These are phyloP conservation scores for Eulemur rubriventer DNA, from an alignment of 2,797 vertebrate genomes.

Conservation along the genomic window DNA sequence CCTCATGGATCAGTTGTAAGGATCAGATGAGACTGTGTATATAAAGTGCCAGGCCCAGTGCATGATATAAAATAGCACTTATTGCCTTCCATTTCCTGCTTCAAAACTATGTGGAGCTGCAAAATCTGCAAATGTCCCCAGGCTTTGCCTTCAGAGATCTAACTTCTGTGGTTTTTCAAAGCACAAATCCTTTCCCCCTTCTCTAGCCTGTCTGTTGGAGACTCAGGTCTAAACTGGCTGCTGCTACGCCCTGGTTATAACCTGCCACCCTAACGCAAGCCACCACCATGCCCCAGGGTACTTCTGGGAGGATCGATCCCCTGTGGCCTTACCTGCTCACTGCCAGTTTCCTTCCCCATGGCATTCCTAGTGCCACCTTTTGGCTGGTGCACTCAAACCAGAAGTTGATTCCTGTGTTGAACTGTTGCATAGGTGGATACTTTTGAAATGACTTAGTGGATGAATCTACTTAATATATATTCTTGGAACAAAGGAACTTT, in stretches of 20 bases:
- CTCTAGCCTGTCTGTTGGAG: neutral
- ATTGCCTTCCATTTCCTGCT: constrained; percentile 20
- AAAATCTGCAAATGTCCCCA: neutral
- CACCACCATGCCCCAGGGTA: neutral
- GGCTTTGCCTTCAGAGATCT: neutral
- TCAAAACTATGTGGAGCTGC: constrained; percentile 25
- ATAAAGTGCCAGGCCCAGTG: neutral
- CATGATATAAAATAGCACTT: neutral
- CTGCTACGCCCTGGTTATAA: neutral
- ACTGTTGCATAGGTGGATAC: neutral
- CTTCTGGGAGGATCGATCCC: neutral
- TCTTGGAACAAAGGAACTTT: neutral
- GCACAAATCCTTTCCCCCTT: neutral
- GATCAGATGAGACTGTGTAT: neutral
- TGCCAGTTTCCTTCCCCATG: neutral
- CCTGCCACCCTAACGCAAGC: neutral
- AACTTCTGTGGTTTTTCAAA: neutral
- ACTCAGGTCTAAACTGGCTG: neutral
- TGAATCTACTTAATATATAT: neutral
- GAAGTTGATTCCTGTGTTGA: neutral
- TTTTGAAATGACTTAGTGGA: constrained; percentile 19
- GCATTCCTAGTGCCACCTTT: neutral
- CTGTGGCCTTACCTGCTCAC: neutral
- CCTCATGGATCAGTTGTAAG: constrained; percentile 3
- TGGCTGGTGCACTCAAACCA: neutral